Base-by-base conservation (phyloP, 2,888 invertebrate species). In the Abrostola tripartita region DNA sequence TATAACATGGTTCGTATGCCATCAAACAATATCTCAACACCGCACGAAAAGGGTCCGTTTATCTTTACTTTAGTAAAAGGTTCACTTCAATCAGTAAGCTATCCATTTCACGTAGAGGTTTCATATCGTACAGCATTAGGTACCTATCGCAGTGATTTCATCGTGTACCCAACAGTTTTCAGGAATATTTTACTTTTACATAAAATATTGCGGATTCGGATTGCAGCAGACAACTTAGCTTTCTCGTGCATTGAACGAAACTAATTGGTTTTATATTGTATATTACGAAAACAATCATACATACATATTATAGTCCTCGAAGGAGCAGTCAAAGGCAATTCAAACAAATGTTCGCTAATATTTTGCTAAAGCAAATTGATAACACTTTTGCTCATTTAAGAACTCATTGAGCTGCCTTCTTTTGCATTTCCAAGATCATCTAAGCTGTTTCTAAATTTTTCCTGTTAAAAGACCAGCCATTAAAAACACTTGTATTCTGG, bases 21-120 rank as follows among this genome's bases (percentile, higher is more conserved):
- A 57, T 56, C 42, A 55, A 52, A 51, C 35, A 52, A 68, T 57
- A 68, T 61, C 56, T 68, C 44, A 52, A n/a, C 14, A 52, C 44
- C 54, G 36, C n/a, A 55, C 35, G 42, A 61, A 61, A 65, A 63
- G 58, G 69, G 36, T 61, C 37, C 41, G 65, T 66, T 75, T 70
- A 72, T 76, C 73, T 72, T 65, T 51, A 60, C 54, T 69, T 50
- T 38, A 44, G 61, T 67, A 67, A 77, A 77, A 69, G 76, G 63
- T 69, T 72, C 70, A 47, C 73, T 79, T 79, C 73, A 79, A 77
- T 76, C 69, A 67, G 51, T 54, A 68, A 55, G 56, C 52, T 62
- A 63, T 78, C 60, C 35, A 52, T 68, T 71, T 67, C 54, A 67
- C 49, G 56, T 50, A 37, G 6, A 57, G 24, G 10, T 9, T 53